Evolutionary conservation across 2,113 vertebrate genomes (phyloP).

Genomic region (Pollimyrus isidori): DNA sequence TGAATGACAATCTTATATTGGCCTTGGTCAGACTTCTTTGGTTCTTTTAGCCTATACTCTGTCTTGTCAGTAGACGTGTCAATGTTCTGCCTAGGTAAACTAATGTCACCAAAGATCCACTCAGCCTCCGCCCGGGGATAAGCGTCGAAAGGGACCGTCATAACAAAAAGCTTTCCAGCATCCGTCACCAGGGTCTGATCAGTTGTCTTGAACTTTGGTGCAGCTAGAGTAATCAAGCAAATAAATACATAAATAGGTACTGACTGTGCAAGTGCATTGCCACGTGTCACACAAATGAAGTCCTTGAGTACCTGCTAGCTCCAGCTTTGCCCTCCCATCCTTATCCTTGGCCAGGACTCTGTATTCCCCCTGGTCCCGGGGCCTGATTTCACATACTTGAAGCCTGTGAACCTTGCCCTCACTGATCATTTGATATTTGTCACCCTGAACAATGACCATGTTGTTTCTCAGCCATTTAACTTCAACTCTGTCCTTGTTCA

Average conservation of each 20-base stretch:
- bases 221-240: conserved; percentile 56
- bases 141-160: conserved; percentile 86
- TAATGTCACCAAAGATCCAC: conserved; percentile 73
- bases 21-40: conserved; percentile 78
- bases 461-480: conserved; percentile 97
- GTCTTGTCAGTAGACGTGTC: conserved; percentile 79
- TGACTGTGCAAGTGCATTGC: background rate
- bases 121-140: conserved; percentile 90
- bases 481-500: conserved; percentile 95
- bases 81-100: conserved; percentile 76
- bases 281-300: background rate
- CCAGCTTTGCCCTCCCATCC: conserved; percentile 89
- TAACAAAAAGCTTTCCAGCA: conserved; percentile 82
- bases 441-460: conserved; percentile 91
- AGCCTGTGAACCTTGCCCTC: conserved; percentile 88
- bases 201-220: conserved; percentile 85
- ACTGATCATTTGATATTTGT: conserved; percentile 98
- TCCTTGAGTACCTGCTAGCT: conserved; percentile 77
- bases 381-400: conserved; percentile 87
- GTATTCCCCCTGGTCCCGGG: conserved; percentile 94
- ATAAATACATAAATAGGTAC: background rate
- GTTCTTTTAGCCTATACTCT: conserved; percentile 77
- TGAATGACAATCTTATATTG: conserved; percentile 80
- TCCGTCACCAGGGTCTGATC: conserved; percentile 92
- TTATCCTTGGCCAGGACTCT: conserved; percentile 94